phyloP scores from a whole-genome alignment of 2,113 vertebrate species.

The Corythoichthys intestinalis region DNA sequence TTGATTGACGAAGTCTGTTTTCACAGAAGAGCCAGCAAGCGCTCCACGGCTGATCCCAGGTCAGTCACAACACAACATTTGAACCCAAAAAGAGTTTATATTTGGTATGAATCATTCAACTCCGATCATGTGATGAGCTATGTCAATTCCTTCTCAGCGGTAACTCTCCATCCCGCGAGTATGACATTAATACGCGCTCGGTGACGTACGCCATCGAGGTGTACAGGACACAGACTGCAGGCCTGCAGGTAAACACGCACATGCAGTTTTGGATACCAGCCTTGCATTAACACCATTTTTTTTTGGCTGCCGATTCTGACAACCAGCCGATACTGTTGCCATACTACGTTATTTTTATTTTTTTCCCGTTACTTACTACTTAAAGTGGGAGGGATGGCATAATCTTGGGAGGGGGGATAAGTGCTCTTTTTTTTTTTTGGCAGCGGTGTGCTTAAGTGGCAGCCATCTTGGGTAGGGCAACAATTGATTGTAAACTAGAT shows the following conservation, averaged over 20 bases:
- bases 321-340: no score
- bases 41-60: slow-evolving; percentile 84
- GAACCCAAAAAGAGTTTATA: background rate
- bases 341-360: no score
- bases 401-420: no score
- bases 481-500: no score
- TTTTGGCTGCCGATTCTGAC: no score
- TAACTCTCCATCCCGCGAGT: slow-evolving; percentile 55
- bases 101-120: no score
- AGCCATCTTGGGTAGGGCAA: no score
- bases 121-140: background rate
- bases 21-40: slow-evolving; percentile 79
- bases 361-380: no score
- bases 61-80: slow-evolving; percentile 22
- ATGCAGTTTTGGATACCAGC: background rate
- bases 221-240: slow-evolving; percentile 61
- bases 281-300: no score
- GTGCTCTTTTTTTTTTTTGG: no score
- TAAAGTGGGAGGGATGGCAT: no score
- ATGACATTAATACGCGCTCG: slow-evolving; percentile 49
- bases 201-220: slow-evolving; percentile 36
- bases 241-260: slow-evolving; percentile 40
- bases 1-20: slow-evolving; percentile 76
- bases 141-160: slow-evolving; percentile 65
- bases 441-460: no score